A percentile compares a stretch with the other conserved stretches of the same genome.
Evolutionary conservation across 1,140 invertebrate species (phyloP).

Genomic region (Drosophila kohkoa): DNA sequence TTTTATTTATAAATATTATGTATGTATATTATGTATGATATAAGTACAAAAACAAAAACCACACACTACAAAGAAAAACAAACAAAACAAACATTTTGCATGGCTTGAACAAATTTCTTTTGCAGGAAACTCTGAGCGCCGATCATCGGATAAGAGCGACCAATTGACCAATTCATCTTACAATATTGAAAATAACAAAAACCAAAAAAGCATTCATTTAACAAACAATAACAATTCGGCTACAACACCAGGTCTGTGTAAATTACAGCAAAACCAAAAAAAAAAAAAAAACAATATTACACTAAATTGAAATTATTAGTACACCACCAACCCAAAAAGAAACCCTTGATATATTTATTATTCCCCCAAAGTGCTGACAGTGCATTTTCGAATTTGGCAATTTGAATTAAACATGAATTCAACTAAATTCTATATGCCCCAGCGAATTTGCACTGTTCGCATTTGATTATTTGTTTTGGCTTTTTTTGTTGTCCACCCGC

Average conservation of each 20-base stretch:
- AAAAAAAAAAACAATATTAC: conserved; percentile 41
- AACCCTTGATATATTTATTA: not conserved
- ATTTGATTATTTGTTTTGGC: not conserved
- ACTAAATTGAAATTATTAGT: not conserved
- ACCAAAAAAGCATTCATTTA: conserved; percentile 85
- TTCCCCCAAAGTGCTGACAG: not conserved
- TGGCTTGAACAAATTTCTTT: conserved; percentile 85
- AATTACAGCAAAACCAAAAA: conserved; percentile 68
- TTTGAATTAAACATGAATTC: not conserved
- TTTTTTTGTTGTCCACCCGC: not conserved
- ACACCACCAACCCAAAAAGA: conserved; percentile 2
- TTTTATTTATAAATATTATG: conserved; percentile 23
- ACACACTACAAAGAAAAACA: conserved; percentile 44
- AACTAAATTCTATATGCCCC: not conserved
- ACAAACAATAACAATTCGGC: conserved; percentile 85
- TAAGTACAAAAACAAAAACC: conserved; percentile 36
- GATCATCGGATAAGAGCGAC: conserved; percentile 85
- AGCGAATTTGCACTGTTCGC: not conserved
- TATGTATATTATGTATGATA: conserved; percentile 1
- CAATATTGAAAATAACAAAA: conserved; percentile 85
- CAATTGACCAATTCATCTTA: conserved; percentile 84
- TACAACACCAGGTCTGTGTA: conserved; percentile 85
- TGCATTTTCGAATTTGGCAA: conserved; percentile 6
- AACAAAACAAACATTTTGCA: conserved; percentile 67
- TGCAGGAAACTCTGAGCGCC: conserved; percentile 85